Evolutionary conservation across 2,113 vertebrate species (phyloP), one percentile per base, ranked within the genome.

Genomic region (Ceratotherium simum): DNA sequence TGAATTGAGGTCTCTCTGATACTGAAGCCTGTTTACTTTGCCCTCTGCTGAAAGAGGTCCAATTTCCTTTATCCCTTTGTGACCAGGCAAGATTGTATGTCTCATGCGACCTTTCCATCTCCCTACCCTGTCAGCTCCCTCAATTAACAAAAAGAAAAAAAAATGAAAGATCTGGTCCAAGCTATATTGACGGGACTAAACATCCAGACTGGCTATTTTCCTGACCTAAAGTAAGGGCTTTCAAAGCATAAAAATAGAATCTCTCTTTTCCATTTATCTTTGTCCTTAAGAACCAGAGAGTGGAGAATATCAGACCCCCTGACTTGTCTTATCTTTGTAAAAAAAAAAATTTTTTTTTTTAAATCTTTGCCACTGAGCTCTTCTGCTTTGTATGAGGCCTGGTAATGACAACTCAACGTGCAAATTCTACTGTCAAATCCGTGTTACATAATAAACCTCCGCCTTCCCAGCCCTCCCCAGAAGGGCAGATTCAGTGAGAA

Each of bases 241-340:
- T 96, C 92, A 96, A 94, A 83, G 88, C 48, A 78, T 80, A 96
- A 97, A 98, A 96, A 97, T 96, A 97, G 97, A 87, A 84, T 90
- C 81, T 86, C 94, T 70, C 86, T 95, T 97, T 97, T 76, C 96
- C 97, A 85, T 97, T 97, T 97, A 95, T 97, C 95, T 97, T 97
- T 97, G 83, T 96, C 96, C 96, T 96, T 96, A 97, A 98, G 96
- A 97, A 88, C 48, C 90, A 97, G 84, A 93, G 81, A 97, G n/a
- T 92, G 31, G 87, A 96, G 98, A 95, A 96, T 96, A n/a, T 93
- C 96, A 97, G 90, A 94, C 75, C 89, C 98, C 93, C 93, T 86
- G 93, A 97, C 92, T 97, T 84, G 86, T 84, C 96, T 96, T 96
- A 85, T 95, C 91, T 88, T 86, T 90, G 5, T 88, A 33, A 54